A percentile compares a stretch with the other conserved stretches of the same genome.
Evolutionary conservation across 1,140 invertebrate genomes (phyloP).

Genomic region (Potamilus streckersoni): DNA sequence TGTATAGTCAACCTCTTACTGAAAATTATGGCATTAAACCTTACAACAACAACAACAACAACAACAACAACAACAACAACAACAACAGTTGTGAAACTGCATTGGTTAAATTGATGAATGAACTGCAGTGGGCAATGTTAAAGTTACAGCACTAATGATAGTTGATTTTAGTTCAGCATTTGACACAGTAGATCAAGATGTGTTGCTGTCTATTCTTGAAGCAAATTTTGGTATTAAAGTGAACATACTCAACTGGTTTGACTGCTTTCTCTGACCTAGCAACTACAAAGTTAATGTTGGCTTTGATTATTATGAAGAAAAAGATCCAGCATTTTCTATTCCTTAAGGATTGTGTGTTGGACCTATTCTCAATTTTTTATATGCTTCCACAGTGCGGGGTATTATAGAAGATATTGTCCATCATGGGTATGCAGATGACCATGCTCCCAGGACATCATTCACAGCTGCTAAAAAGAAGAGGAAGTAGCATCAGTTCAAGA

Average conservation of each 20-base stretch:
- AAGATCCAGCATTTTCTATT: slow-evolving; percentile 1
- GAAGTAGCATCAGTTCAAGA: too few species aligned
- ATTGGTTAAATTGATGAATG: slow-evolving; percentile 16
- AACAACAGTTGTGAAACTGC: slow-evolving; percentile 22
- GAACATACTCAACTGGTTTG: background rate
- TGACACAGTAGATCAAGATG: slow-evolving; percentile 20
- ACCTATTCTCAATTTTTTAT: slow-evolving; percentile 12
- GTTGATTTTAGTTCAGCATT: slow-evolving; percentile 22
- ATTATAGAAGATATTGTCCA: background rate
- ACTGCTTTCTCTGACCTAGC: background rate
- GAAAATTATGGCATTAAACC: background rate
- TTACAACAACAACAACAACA: slow-evolving; percentile 16
- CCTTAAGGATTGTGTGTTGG: slow-evolving; percentile 10
- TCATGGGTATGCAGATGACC: slow-evolving; percentile 11
- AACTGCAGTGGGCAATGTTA: slow-evolving; percentile 13
- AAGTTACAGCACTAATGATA: slow-evolving; percentile 19
- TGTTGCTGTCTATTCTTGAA: background rate
- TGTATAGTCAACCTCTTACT: too few species aligned
- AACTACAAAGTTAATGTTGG: slow-evolving; percentile 4
- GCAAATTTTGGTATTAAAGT: background rate
- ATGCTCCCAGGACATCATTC: background rate
- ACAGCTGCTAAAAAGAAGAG: too few species aligned
- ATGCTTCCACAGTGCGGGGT: slow-evolving; percentile 7
- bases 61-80: slow-evolving; percentile 11
- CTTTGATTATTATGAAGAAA: background rate